Evolutionary conservation across 2,888 invertebrate genomes (phyloP), one percentile per base, ranked within the genome.

Genomic region (Papilio gigon): DNA sequence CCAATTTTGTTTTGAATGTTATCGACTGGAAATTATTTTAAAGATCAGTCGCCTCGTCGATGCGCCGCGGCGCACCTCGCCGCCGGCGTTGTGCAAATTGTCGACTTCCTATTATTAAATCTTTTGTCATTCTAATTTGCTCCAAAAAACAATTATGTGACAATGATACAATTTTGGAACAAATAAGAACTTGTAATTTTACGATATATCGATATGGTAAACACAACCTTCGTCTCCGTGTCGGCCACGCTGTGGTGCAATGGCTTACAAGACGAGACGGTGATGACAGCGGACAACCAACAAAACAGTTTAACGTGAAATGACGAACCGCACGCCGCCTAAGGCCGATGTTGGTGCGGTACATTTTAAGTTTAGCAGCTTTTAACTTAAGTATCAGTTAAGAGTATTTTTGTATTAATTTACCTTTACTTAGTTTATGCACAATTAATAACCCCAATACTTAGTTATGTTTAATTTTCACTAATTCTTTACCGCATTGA

Each of bases 1-100:
- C 91, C 91, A 92, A 92, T 92, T 92, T 91, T 92, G 89, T 91
- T 70, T 92, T 92, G 84, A 89, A 86, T 91, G 92, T 92, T 91
- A 89, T 88, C 87, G 84, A 88, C 87, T 90, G 86, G 84, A 90
- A 90, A 91, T 91, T 90, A 89, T 87, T 91, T 90, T 90, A 90
- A 83, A 79, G 80, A 79, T 79, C 80, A 80, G 80, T 77, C 77
- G 76, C 79, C 78, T 74, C 67, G 73, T 77, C 77, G 74, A 74
- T 73, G 77, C 68, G 71, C 70, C 75, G 67, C 58, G 71, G 71
- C 65, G 63, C 65, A 71, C 60, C 71, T 69, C 70, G 74, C 70
- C 67, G 76, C 69, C 71, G 66, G 70, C 42, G 61, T 67, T 56
- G 65, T 77, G 71, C 67, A 62, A 69, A 70, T 42, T 56, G 44